Percentiles rank a stretch among this genome's conserved stretches.
Conservation (phyloP, 2,888 invertebrate genomes). For the Microchrysa polita region DNA sequence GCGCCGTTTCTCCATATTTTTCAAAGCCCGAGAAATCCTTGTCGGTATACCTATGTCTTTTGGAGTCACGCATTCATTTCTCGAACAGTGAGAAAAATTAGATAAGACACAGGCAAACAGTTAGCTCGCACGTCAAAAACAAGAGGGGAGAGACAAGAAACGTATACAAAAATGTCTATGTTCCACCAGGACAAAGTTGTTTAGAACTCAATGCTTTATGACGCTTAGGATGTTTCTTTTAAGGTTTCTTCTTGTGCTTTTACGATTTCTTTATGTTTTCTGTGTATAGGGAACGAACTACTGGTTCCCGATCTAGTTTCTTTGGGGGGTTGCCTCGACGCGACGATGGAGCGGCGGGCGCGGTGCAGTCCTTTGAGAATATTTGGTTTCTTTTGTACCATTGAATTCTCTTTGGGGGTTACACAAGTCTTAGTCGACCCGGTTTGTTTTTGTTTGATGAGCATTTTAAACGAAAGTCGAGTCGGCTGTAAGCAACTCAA, state of each 20-base stretch:
- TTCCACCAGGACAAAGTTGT: constrained; percentile 7
- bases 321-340: too few species aligned
- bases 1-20: not conserved
- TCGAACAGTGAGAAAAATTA: not conserved
- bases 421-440: too few species aligned
- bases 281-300: too few species aligned
- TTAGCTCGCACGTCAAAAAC: not conserved
- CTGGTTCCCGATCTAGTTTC: not conserved
- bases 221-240: constrained; percentile 1
- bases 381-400: not conserved
- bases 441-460: too few species aligned
- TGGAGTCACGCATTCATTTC: not conserved
- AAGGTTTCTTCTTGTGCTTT: not conserved
- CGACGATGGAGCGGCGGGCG: too few species aligned
- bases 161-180: not conserved
- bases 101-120: not conserved
- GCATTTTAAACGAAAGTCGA: too few species aligned
- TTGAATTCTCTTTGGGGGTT: not conserved
- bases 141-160: not conserved
- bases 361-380: not conserved
- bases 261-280: not conserved
- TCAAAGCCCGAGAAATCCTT: not conserved
- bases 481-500: too few species aligned
- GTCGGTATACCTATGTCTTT: not conserved
- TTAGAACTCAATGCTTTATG: not conserved